A percentile compares a stretch with the other conserved stretches of the same genome.
Conservation (phyloP, 2,113 vertebrate genomes). For the Sinocyclocheilus anshuiensis region DNA sequence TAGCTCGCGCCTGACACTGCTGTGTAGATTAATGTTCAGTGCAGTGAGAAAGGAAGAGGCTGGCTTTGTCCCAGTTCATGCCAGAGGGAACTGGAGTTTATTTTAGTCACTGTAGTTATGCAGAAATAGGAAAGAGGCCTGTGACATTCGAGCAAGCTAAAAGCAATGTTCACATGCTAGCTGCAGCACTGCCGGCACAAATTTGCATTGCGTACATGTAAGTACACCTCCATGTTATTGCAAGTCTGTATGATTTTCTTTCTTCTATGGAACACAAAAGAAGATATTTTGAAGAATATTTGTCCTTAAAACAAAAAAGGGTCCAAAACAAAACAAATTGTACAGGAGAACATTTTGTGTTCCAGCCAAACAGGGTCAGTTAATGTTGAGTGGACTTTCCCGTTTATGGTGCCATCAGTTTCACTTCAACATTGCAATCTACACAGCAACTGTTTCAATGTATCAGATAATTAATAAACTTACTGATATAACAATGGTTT, state of each 20-base stretch:
- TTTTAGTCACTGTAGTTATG: conserved; percentile 35
- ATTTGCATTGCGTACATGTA: not conserved
- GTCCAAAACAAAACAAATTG: not conserved
- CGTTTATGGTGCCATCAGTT: not conserved
- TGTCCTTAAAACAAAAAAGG: not conserved
- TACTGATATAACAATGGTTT: not conserved
- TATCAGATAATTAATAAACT: not conserved
- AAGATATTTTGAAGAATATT: not conserved
- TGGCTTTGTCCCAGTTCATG: conserved; percentile 26
- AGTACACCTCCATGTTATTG: not conserved
- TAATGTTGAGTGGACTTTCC: not conserved
- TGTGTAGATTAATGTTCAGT: conserved; percentile 28
- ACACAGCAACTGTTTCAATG: not conserved
- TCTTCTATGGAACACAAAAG: not conserved
- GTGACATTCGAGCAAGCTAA: conserved; percentile 25
- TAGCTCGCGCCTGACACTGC: conserved; percentile 27
- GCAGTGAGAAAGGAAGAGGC: conserved; percentile 15
- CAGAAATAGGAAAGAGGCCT: conserved; percentile 19
- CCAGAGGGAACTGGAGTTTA: conserved; percentile 39
- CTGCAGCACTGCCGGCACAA: not conserved
- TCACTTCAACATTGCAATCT: not conserved
- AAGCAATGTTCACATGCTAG: not conserved
- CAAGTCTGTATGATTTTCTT: not conserved
- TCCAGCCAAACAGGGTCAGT: not conserved
- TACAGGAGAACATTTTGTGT: not conserved